A percentile compares a stretch with the other conserved stretches of the same genome.
Conservation (phyloP, 2,797 vertebrate genomes). For the Pachyuromys duprasi region DNA sequence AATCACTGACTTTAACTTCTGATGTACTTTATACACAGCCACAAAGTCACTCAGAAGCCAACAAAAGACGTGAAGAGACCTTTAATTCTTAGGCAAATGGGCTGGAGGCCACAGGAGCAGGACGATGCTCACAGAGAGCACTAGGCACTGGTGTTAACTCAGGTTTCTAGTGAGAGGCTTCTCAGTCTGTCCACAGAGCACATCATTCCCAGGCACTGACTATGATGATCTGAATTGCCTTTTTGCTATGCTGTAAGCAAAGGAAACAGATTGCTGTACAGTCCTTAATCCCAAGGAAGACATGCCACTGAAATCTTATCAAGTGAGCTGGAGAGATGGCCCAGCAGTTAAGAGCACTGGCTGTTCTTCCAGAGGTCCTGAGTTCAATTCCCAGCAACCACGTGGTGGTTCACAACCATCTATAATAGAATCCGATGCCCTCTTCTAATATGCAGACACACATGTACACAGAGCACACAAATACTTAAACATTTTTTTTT, state of each 20-base stretch:
- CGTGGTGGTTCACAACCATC: not conserved
- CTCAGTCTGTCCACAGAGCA: not conserved
- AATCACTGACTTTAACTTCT: not conserved
- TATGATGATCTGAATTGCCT: not conserved
- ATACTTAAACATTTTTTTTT: not conserved
- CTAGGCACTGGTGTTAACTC: not conserved
- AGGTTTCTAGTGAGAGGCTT: not conserved
- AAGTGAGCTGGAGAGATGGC: not conserved
- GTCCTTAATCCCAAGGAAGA: not conserved
- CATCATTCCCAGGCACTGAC: not conserved
- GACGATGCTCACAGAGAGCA: not conserved
- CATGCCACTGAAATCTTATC: not conserved
- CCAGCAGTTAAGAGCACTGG: not conserved
- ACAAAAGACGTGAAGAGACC: slow-evolving; percentile 3
- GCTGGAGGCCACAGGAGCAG: not conserved
- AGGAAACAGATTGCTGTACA: not conserved
- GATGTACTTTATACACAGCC: not conserved
- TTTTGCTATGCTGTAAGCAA: slow-evolving; percentile 27
- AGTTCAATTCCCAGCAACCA: not conserved
- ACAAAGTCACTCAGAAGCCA: not conserved
- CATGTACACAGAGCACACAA: not conserved
- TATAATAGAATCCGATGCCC: not conserved
- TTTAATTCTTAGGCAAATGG: not conserved
- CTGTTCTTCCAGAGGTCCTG: not conserved
- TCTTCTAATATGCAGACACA: not conserved